Evolutionary conservation across 2,888 invertebrate species (phyloP).

Genomic region (Flexamia atlantica): DNA sequence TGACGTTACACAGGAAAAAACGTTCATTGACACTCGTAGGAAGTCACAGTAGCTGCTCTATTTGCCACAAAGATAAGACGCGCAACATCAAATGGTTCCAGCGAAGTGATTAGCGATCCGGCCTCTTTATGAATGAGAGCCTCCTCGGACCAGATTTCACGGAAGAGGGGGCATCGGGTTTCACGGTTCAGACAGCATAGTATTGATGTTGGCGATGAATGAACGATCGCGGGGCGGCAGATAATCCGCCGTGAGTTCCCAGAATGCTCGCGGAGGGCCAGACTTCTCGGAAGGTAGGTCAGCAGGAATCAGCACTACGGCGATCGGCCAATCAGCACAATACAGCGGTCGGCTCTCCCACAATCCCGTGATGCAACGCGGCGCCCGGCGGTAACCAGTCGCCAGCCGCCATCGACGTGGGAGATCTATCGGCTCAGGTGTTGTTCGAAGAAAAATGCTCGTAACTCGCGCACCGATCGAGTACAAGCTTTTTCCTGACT

Average conservation of each 20-base stretch:
- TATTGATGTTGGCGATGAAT: background rate
- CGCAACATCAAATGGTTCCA: background rate
- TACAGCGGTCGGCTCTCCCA: constrained; percentile 17
- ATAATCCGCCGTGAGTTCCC: constrained; percentile 10
- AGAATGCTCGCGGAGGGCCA: constrained; percentile 13
- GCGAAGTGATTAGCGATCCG: constrained; percentile 11
- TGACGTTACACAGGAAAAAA: too few relatives aligned
- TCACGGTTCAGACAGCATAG: constrained; percentile 7
- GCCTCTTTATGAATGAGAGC: constrained; percentile 13
- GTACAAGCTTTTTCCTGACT: background rate
- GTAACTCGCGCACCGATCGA: background rate
- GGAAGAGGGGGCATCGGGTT: background rate
- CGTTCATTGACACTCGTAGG: background rate
- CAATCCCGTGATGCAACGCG: constrained; percentile 12
- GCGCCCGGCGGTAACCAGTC: background rate
- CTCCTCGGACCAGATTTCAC: background rate
- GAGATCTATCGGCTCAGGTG: background rate
- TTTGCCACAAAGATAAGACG: constrained; percentile 27
- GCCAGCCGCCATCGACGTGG: background rate
- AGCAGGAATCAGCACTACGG: constrained; percentile 15
- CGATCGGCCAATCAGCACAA: constrained; percentile 14
- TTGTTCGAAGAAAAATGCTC: background rate
- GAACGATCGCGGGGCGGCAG: background rate
- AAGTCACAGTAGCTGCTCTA: background rate
- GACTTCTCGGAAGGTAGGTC: constrained; percentile 15